Conservation (phyloP, 2,888 invertebrate species). For the Thumatha senex region DNA sequence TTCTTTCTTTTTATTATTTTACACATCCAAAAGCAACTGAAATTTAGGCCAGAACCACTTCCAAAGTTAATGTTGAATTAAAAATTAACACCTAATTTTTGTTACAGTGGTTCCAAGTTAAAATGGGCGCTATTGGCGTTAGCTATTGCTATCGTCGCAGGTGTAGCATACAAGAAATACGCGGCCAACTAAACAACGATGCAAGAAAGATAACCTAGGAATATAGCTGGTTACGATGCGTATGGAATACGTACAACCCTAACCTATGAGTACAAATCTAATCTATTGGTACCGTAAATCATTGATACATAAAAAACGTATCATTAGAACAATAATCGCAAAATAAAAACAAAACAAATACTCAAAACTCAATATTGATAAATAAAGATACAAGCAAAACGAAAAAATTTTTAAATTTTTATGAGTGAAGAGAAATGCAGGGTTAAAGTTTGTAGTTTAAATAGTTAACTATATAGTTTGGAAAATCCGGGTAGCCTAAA, state of each 20-base stretch:
- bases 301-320: not conserved
- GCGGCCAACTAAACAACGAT: slow-evolving; percentile 16
- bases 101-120: slow-evolving; percentile 45
- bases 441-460: not conserved
- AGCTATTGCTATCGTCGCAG: slow-evolving; percentile 55
- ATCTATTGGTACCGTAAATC: not conserved
- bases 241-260: slow-evolving; percentile 1
- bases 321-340: too few relatives aligned
- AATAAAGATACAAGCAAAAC: too few relatives aligned
- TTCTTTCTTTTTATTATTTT: too few relatives aligned
- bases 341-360: too few relatives aligned
- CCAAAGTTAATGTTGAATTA: not conserved
- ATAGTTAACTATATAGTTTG: not conserved
- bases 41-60: not conserved
- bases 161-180: slow-evolving; percentile 56
- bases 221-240: not conserved
- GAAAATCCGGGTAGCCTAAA: not conserved
- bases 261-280: not conserved
- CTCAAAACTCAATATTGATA: too few relatives aligned
- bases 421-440: not conserved
- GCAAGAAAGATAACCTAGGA: slow-evolving; percentile 1
- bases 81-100: not conserved
- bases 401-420: too few relatives aligned
- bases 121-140: slow-evolving; percentile 62
- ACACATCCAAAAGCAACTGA: not conserved